phyloP scores from a whole-genome alignment of 2,113 vertebrate species.

The Fukomys damarensis region DNA sequence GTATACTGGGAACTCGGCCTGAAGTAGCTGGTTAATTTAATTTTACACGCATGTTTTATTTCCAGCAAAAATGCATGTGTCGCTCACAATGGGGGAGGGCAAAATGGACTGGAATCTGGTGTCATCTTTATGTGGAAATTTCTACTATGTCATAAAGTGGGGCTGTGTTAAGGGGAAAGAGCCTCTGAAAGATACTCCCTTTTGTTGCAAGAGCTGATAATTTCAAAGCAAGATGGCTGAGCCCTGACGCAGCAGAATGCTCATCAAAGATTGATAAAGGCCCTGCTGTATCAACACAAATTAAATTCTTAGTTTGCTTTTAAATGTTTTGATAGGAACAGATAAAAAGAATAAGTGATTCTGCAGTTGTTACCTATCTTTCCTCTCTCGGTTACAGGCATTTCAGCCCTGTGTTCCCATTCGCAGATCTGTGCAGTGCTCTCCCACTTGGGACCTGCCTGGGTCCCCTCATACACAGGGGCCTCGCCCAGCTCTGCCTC shows the following conservation, averaged over 20 bases:
- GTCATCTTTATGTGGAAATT: background rate
- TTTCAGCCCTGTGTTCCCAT: background rate
- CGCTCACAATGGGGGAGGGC: fast-evolving
- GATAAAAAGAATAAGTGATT: background rate
- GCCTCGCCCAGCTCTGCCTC: fast-evolving
- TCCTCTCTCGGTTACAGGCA: too few species aligned
- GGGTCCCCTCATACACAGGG: background rate
- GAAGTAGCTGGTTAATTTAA: background rate
- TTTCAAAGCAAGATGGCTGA: background rate
- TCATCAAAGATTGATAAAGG: background rate
- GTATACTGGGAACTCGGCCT: background rate
- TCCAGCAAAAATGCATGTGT: background rate
- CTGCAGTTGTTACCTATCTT: fast-evolving
- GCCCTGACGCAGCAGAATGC: background rate
- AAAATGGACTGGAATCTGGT: background rate
- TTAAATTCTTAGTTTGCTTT: background rate
- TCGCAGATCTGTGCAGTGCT: fast-evolving
- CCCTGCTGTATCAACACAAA: background rate
- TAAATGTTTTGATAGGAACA: background rate
- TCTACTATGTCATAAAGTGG: background rate
- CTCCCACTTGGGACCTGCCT: fast-evolving
- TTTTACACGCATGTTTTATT: background rate
- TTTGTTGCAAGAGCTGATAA: background rate
- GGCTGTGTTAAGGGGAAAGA: background rate
- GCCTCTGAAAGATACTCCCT: background rate